Conservation (phyloP, 2,888 invertebrate genomes). For the Dorcus hopei region DNA sequence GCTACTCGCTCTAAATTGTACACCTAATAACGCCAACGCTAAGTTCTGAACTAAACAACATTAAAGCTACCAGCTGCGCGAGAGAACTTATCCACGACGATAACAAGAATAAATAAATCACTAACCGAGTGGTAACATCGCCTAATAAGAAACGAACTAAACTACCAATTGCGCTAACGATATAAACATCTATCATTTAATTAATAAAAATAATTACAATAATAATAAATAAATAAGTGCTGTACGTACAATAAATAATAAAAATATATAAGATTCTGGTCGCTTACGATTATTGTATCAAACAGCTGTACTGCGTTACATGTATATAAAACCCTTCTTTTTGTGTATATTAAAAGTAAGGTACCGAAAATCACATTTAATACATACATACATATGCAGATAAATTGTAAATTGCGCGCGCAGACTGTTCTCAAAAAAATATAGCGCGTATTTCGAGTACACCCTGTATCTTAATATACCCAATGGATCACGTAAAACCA, state of each 20-base stretch:
- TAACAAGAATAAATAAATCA: conserved; percentile 1
- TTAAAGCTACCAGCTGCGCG: conserved; percentile 22
- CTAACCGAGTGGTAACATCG: conserved; percentile 8
- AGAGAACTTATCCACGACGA: conserved; percentile 1
- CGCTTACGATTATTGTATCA: neutral
- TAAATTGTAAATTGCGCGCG: too few relatives aligned
- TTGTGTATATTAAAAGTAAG: neutral
- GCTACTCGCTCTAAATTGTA: neutral
- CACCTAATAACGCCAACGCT: neutral
- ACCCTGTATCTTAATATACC: too few relatives aligned
- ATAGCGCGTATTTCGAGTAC: too few relatives aligned
- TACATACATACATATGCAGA: neutral
- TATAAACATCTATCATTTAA: conserved; percentile 9
- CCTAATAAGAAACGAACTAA: conserved; percentile 15
- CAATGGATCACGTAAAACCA: too few relatives aligned
- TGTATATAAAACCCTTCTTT: conserved; percentile 3
- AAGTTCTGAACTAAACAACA: conserved; percentile 6
- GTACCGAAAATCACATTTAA: neutral
- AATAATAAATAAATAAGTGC: neutral
- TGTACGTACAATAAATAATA: neutral
- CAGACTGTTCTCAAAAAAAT: too few relatives aligned
- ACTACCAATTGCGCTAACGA: conserved; percentile 12
- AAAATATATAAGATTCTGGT: neutral
- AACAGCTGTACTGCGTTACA: neutral
- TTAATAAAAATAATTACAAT: conserved; percentile 14